These are phyloP conservation scores for Gavialis gangeticus DNA, from an alignment of 2,113 vertebrate genomes.

Conservation along the genomic window DNA sequence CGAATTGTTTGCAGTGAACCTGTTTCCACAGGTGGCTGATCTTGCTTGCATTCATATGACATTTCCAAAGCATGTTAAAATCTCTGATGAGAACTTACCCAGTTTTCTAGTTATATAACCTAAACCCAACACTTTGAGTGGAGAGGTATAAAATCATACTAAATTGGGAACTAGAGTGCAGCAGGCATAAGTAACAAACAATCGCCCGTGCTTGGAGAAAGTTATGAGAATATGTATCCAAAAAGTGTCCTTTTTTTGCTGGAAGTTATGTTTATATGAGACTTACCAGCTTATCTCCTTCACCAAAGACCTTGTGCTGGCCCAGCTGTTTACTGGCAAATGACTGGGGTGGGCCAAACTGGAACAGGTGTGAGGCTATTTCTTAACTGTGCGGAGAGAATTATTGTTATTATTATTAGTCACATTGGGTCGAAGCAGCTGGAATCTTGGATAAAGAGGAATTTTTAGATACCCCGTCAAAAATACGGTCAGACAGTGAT, in stretches of 20 bases:
- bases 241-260: background rate
- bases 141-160: background rate
- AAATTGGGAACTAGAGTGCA: background rate
- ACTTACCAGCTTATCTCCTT: background rate
- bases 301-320: rapidly evolving
- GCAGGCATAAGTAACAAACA: background rate
- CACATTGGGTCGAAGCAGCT: background rate
- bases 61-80: background rate
- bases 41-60: background rate
- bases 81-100: background rate
- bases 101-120: background rate
- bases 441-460: background rate
- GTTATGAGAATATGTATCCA: rapidly evolving
- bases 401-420: background rate
- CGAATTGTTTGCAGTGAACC: background rate
- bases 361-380: background rate
- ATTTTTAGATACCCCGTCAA: background rate
- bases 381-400: background rate
- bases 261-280: background rate
- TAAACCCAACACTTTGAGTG: background rate
- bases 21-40: background rate
- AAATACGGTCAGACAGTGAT: background rate
- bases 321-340: background rate
- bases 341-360: background rate
- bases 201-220: background rate